Evolutionary conservation across 2,888 invertebrate genomes (phyloP).

Genomic region (Caenorhabditis becei): DNA sequence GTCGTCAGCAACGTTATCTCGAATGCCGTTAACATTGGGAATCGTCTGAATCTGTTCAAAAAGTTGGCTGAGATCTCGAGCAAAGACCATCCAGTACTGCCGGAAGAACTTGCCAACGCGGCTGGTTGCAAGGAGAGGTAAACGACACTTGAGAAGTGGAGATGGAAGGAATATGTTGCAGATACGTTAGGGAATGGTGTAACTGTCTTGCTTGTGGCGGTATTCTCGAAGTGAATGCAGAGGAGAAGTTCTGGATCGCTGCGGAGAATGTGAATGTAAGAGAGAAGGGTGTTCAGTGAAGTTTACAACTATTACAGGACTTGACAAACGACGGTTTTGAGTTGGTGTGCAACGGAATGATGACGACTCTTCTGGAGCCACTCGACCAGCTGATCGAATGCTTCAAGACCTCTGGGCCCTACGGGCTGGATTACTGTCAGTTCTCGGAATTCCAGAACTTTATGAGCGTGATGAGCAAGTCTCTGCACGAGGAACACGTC

Average conservation of each 20-base stretch:
- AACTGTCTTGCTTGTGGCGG: slow-evolving; percentile 67
- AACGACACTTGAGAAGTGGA: neutral
- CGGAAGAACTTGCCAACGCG: slow-evolving; percentile 68
- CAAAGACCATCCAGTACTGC: slow-evolving; percentile 60
- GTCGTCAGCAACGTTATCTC: slow-evolving; percentile 33
- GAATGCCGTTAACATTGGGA: slow-evolving; percentile 56
- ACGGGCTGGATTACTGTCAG: slow-evolving; percentile 67
- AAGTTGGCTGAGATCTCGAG: slow-evolving; percentile 54
- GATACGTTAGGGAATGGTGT: slow-evolving; percentile 71
- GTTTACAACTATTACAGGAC: slow-evolving; percentile 35
- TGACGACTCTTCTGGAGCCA: slow-evolving; percentile 46
- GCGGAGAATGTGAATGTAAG: slow-evolving; percentile 59
- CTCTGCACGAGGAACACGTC: slow-evolving; percentile 71
- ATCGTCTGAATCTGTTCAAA: slow-evolving; percentile 61
- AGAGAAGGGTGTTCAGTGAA: neutral
- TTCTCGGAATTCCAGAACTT: slow-evolving; percentile 67
- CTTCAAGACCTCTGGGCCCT: slow-evolving; percentile 70
- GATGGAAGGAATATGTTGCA: slow-evolving; percentile 14
- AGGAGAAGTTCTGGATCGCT: slow-evolving; percentile 69
- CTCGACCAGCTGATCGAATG: slow-evolving; percentile 62
- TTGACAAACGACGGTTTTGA: slow-evolving; percentile 35
- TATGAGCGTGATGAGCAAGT: slow-evolving; percentile 66
- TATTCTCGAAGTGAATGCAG: slow-evolving; percentile 68
- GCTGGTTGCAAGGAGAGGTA: slow-evolving; percentile 71
- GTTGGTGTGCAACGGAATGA: slow-evolving; percentile 37